Evolutionary conservation across 2,113 vertebrate genomes (phyloP).

Genomic region (Lepisosteus oculatus): DNA sequence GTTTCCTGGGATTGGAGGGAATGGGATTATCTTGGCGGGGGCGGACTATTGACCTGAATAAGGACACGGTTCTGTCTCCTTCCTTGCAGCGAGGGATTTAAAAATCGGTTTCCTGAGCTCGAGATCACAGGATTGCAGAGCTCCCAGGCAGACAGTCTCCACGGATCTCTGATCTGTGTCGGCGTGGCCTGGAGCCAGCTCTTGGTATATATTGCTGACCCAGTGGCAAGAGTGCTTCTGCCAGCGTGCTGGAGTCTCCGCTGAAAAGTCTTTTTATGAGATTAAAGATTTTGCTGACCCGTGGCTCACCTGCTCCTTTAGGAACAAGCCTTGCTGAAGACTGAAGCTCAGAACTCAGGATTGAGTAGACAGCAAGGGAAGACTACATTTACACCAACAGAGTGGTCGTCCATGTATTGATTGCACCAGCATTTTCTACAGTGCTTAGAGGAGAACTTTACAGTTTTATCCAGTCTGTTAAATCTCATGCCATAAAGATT

Average conservation of each 20-base stretch:
- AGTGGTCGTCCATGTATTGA: too few species aligned
- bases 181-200: not conserved
- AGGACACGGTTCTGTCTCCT: not conserved
- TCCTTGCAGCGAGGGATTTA: slow-evolving; percentile 29
- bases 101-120: slow-evolving; percentile 30
- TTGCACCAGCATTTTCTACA: too few species aligned
- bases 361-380: too few species aligned
- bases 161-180: slow-evolving; percentile 7
- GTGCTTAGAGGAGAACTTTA: too few species aligned
- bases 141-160: slow-evolving; percentile 12
- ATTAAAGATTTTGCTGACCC: too few species aligned
- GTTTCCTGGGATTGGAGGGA: not conserved
- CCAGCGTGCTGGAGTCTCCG: not conserved
- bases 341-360: too few species aligned
- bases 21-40: slow-evolving; percentile 21
- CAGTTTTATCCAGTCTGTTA: too few species aligned
- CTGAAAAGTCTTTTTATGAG: not conserved
- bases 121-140: slow-evolving; percentile 39
- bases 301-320: not conserved
- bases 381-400: too few species aligned
- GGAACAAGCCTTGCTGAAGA: too few species aligned
- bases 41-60: slow-evolving; percentile 18
- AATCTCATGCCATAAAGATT: too few species aligned
- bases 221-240: not conserved
- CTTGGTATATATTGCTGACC: not conserved